phyloP scores from a whole-genome alignment of 2,797 vertebrate genomes.

The Chanos chanos region DNA sequence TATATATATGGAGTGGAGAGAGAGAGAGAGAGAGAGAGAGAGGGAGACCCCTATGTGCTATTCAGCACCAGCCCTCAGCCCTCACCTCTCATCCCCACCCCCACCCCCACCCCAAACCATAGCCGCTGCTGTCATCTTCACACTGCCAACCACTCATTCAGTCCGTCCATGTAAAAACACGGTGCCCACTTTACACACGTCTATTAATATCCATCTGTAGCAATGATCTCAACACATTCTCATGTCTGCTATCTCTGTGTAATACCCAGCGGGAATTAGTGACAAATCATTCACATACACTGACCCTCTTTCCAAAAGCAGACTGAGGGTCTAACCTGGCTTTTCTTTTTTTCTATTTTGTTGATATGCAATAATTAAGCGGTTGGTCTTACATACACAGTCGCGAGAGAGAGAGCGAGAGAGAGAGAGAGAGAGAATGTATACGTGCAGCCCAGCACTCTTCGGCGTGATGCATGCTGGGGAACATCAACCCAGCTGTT shows the following conservation, averaged over 20 bases:
- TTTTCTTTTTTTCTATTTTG: not conserved
- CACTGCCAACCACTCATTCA: not conserved
- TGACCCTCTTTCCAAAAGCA: not conserved
- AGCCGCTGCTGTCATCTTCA: not conserved
- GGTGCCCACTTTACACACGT: not conserved
- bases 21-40: no score
- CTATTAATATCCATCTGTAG: not conserved
- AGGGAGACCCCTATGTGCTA: no score
- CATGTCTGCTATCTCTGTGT: no score
- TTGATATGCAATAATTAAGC: not conserved
- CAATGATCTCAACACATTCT: not conserved
- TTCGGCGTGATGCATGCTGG: conserved; percentile 55
- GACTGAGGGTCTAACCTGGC: not conserved
- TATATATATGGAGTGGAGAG: no score
- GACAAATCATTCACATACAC: not conserved
- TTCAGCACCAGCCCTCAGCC: no score
- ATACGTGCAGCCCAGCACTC: conserved; percentile 54
- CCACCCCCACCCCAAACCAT: not conserved
- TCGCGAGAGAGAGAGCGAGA: not conserved
- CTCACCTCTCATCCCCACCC: not conserved
- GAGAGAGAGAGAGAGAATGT: not conserved
- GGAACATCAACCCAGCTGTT: conserved; percentile 66
- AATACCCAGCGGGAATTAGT: no score
- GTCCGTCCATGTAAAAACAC: conserved; percentile 3
- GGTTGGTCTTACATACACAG: not conserved